These are phyloP conservation scores for Aphaenogaster ashmeadi DNA, from an alignment of 1,140 invertebrate genomes.

Conservation along the genomic window DNA sequence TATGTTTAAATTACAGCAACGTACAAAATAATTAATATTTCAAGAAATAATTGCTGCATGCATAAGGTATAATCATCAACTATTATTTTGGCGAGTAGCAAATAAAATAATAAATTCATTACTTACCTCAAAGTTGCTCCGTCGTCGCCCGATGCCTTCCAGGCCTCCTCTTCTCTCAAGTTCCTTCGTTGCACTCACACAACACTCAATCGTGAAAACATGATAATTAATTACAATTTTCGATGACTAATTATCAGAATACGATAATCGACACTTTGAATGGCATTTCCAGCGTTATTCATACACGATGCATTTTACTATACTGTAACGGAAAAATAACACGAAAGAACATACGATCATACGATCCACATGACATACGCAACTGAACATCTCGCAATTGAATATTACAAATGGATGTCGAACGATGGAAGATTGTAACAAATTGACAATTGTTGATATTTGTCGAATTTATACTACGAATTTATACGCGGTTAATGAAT, in stretches of 20 bases:
- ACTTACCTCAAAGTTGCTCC: too few relatives aligned
- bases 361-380: neutral
- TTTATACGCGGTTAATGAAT: neutral
- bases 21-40: neutral
- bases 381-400: neutral
- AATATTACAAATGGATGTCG: neutral
- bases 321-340: neutral
- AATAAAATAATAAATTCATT: too few relatives aligned
- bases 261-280: neutral
- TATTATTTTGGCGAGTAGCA: too few relatives aligned
- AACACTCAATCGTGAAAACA: too few relatives aligned
- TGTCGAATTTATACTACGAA: neutral
- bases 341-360: neutral
- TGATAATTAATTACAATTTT: too few relatives aligned
- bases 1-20: neutral
- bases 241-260: neutral
- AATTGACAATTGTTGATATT: too few relatives aligned
- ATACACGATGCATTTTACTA: neutral
- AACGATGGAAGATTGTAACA: neutral
- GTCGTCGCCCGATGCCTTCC: too few relatives aligned
- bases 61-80: too few relatives aligned
- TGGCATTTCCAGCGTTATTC: neutral
- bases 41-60: neutral
- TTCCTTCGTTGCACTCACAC: too few relatives aligned
- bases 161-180: too few relatives aligned